Percentiles rank a stretch among this genome's conserved stretches.
These are phyloP conservation scores for Drosophila birchii DNA, from an alignment of 2,888 invertebrate genomes.

Conservation along the genomic window DNA sequence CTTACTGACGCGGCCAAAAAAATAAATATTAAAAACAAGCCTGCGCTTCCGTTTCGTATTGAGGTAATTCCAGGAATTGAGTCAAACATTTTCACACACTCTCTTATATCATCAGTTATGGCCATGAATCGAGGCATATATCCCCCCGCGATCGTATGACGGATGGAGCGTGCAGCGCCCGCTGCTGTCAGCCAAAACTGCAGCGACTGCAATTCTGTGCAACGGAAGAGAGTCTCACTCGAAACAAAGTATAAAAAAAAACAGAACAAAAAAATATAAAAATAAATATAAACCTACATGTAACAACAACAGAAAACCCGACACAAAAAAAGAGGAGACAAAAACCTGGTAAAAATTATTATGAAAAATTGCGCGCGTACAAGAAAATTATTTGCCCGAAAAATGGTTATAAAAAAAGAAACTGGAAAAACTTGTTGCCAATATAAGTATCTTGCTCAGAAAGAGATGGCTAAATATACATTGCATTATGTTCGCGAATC, in stretches of 20 bases:
- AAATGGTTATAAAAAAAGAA: slow-evolving; percentile 21
- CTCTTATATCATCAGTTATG: slow-evolving; percentile 53
- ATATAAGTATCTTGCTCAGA: slow-evolving; percentile 45
- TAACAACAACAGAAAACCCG: slow-evolving; percentile 11
- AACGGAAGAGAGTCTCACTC: slow-evolving; percentile 58
- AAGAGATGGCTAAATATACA: slow-evolving; percentile 57
- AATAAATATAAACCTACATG: slow-evolving; percentile 12
- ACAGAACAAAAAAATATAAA: slow-evolving; percentile 20
- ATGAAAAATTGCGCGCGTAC: slow-evolving; percentile 64
- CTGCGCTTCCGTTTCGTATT: slow-evolving; percentile 53
- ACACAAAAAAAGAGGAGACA: slow-evolving; percentile 11
- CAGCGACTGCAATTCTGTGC: slow-evolving; percentile 61
- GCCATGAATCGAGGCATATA: slow-evolving; percentile 62
- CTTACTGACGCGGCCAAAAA: slow-evolving; percentile 60
- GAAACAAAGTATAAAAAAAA: slow-evolving; percentile 38
- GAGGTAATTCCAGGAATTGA: slow-evolving; percentile 70
- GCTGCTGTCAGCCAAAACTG: slow-evolving; percentile 59
- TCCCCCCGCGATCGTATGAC: slow-evolving; percentile 35
- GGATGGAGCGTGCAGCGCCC: slow-evolving; percentile 68
- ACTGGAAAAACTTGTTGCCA: slow-evolving; percentile 78
- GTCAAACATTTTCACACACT: slow-evolving; percentile 71
- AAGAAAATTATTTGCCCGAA: slow-evolving; percentile 59
- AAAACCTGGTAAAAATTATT: slow-evolving; percentile 40
- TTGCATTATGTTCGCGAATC: slow-evolving; percentile 1
- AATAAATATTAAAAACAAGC: slow-evolving; percentile 9